phyloP scores from a whole-genome alignment of 1,140 invertebrate genomes.

The Panulirus ornatus region DNA sequence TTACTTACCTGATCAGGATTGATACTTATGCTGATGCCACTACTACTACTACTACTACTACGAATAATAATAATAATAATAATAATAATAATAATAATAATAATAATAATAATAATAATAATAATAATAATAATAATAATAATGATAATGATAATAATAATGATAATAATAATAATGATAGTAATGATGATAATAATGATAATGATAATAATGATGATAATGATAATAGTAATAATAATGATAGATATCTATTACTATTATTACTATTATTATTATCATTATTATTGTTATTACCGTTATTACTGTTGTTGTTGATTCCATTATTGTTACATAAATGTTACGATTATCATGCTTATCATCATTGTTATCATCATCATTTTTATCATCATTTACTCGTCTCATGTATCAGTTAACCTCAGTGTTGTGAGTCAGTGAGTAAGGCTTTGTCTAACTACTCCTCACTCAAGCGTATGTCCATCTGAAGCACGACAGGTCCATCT shows the following conservation, averaged over 20 bases:
- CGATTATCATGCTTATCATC: not conserved
- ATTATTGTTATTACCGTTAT: slow-evolving; percentile 25
- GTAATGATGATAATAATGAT: slow-evolving; percentile 22
- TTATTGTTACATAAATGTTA: slow-evolving; percentile 10
- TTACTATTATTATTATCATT: slow-evolving; percentile 39
- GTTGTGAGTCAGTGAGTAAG: no score
- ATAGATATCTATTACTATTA: not conserved
- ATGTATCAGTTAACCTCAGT: no score
- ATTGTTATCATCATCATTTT: no score
- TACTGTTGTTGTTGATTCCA: not conserved
- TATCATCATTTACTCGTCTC: no score
- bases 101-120: slow-evolving; percentile 20
- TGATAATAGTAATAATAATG: not conserved
- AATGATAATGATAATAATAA: slow-evolving; percentile 21
- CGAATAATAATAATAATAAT: no score
- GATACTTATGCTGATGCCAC: not conserved
- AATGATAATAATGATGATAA: slow-evolving; percentile 23
- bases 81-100: not conserved
- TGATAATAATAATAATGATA: slow-evolving; percentile 24
- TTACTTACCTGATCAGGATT: no score
- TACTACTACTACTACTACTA: no score
- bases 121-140: slow-evolving; percentile 23
- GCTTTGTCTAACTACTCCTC: no score
- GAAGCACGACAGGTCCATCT: no score
- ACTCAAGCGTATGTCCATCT: no score